These are phyloP conservation scores for Rhyacophila evoluta DNA, from an alignment of 2,888 invertebrate genomes.

Conservation along the genomic window DNA sequence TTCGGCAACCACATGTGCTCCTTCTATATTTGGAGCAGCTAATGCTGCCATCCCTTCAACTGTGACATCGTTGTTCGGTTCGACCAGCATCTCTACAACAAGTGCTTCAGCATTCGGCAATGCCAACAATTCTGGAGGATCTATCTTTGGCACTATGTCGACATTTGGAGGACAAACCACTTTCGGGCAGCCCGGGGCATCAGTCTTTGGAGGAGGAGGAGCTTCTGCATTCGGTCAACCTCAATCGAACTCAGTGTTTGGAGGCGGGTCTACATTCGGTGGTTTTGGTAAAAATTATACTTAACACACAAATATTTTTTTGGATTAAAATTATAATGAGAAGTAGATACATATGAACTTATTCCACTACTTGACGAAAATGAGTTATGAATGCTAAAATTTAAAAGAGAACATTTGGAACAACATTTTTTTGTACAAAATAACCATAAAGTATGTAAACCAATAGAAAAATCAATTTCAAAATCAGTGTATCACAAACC, in stretches of 20 bases:
- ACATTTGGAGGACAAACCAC: constrained; percentile 58
- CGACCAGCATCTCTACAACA: constrained; percentile 66
- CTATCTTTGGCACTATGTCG: constrained; percentile 54
- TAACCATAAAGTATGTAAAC: no score
- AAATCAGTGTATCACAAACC: no score
- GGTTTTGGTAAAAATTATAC: constrained; percentile 50
- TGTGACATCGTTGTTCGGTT: constrained; percentile 62
- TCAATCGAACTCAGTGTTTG: constrained; percentile 57
- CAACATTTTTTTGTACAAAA: no score
- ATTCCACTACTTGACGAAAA: no score
- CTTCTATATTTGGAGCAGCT: constrained; percentile 56
- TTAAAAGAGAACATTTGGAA: no score
- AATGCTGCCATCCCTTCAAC: constrained; percentile 58
- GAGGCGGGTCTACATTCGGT: constrained; percentile 40
- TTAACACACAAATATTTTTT: no score
- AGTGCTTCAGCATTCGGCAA: constrained; percentile 62
- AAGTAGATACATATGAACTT: no score
- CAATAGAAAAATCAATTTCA: no score
- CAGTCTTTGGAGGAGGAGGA: constrained; percentile 52
- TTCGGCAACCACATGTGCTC: constrained; percentile 56
- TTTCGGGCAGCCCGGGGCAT: constrained; percentile 60
- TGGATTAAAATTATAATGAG: no score
- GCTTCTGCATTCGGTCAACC: constrained; percentile 61
- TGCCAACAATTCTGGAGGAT: constrained; percentile 49
- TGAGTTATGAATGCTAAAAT: no score